Evolutionary conservation across 2,113 vertebrate species (phyloP).

Genomic region (Sinocyclocheilus grahami): DNA sequence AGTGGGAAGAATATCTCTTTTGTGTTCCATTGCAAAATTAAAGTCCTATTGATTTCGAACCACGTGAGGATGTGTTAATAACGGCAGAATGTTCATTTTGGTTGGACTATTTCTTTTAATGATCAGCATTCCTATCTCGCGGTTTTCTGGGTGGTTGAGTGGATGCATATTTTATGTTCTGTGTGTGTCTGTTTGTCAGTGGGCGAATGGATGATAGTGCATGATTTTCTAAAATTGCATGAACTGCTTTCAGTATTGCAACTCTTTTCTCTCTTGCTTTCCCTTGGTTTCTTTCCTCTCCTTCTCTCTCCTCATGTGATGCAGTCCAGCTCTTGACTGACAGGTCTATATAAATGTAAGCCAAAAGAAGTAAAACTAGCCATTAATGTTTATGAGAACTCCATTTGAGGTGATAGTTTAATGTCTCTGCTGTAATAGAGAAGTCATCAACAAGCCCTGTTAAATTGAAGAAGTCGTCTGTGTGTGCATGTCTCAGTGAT

Average conservation of each 20-base stretch:
- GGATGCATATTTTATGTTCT: constrained; percentile 8
- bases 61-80: background rate
- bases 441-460: constrained; percentile 36
- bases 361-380: constrained; percentile 42
- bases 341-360: constrained; percentile 39
- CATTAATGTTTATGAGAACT: constrained; percentile 51
- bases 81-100: background rate
- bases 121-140: background rate
- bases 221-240: constrained; percentile 63
- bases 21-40: background rate
- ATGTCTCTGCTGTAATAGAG: constrained; percentile 22
- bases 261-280: constrained; percentile 47
- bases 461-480: constrained; percentile 51
- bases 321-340: constrained; percentile 37
- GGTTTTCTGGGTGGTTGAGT: background rate
- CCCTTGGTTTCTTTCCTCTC: constrained; percentile 2
- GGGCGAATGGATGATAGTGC: constrained; percentile 50
- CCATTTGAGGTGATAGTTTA: constrained; percentile 45
- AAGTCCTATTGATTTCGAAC: background rate
- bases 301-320: background rate
- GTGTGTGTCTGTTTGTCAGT: constrained; percentile 52
- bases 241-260: constrained; percentile 62
- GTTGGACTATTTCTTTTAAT: background rate
- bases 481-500: constrained; percentile 12
- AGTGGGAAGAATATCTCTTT: background rate